Percentiles rank a stretch among this genome's conserved stretches.
Evolutionary conservation across 2,888 invertebrate species (phyloP).

Genomic region (Silvanus unidentatus): DNA sequence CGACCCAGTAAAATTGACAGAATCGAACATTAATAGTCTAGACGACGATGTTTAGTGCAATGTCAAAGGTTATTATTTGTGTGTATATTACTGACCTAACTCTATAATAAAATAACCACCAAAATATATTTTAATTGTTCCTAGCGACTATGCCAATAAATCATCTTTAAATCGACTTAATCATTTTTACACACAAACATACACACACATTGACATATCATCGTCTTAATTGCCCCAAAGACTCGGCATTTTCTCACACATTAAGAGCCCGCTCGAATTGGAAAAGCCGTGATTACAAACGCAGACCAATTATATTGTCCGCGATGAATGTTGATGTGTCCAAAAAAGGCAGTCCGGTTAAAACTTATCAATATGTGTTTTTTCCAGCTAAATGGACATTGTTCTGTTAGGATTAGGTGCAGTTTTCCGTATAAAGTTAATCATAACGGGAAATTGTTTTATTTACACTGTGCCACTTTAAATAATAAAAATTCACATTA

Average conservation of each 20-base stretch:
- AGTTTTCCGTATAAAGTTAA: constrained; percentile 26
- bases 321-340: constrained; percentile 16
- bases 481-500: neutral
- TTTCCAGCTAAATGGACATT: constrained; percentile 31
- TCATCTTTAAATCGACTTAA: no score
- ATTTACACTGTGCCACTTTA: constrained; percentile 25
- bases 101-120: neutral
- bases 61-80: constrained; percentile 23
- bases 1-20: constrained; percentile 1
- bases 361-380: constrained; percentile 20
- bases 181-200: no score
- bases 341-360: constrained; percentile 25
- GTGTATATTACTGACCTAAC: constrained; percentile 25
- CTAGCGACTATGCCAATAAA: neutral
- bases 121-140: neutral
- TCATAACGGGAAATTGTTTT: constrained; percentile 24
- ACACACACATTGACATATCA: no score
- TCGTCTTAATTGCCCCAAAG: neutral
- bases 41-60: constrained; percentile 23
- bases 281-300: no score
- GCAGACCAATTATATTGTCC: neutral
- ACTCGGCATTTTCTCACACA: neutral
- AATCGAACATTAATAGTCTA: constrained; percentile 27
- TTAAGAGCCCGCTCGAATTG: no score
- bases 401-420: constrained; percentile 36